Base-by-base conservation (phyloP, 2,113 vertebrate genomes). In the Plecotus auritus region DNA sequence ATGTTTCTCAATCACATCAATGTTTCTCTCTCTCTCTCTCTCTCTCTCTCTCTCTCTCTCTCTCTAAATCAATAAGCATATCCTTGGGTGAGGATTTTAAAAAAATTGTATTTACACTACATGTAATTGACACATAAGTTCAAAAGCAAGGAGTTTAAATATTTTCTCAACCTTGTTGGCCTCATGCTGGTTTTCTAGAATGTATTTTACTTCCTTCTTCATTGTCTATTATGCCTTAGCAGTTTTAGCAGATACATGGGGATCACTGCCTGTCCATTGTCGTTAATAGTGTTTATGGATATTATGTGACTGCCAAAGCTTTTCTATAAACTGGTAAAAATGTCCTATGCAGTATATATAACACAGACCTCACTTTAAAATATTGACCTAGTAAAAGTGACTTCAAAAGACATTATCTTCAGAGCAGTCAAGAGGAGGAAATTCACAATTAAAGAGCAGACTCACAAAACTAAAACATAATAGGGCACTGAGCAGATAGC, bases 391-490 rank as follows among this genome's bases (percentile, higher is more conserved):
- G 87, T 69, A 77, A 80, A 96, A 97, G 32, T 20, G 72, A 80
- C 83, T 96, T 96, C 66, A 93, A 95, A 97, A 73, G 81, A 72
- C 5, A 89, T 74, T 96, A 69, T 72, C 66, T n/a, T 80, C 96
- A 80, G 86, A 45, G 70, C 92, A 93, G 76, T 93, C 59, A 92
- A 40, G 54, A 93, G 40, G 76, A 88, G 74, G 92, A 96, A 97
- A 97, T 97, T 98, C 90, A 91, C 64, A 88, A 87, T 89, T 97
- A 96, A 95, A 93, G 66, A 91, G 96, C 93, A 97, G 93, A 96
- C 32, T 74, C 59, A 51, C 59, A 97, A 96, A 96, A 94, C 70
- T 76, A 77, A 90, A 96, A 64, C 85, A 97, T 89, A 96, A 89
- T 10, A 70, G 90, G 92, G 80, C 8, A 85, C 84, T 90, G 91